Percentiles rank a stretch among this genome's conserved stretches.
Evolutionary conservation across 2,888 invertebrate genomes (phyloP).

Genomic region (Lasioglossum marginatum): DNA sequence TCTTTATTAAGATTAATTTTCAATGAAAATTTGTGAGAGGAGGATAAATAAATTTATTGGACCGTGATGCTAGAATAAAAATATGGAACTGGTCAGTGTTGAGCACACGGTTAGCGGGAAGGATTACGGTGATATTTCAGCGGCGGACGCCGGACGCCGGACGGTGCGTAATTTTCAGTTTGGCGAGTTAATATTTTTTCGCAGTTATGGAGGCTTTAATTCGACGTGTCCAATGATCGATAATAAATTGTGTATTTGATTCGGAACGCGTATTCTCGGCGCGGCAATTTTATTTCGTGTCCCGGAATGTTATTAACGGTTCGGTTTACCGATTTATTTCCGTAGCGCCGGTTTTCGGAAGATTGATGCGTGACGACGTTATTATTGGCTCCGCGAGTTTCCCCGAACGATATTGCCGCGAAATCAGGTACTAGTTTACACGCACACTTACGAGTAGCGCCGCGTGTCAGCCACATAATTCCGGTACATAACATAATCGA

Average conservation of each 20-base stretch:
- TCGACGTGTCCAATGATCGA: background rate
- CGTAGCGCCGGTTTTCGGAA: background rate
- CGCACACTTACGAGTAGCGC: constrained; percentile 41
- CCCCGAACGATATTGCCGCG: constrained; percentile 27
- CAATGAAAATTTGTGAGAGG: background rate
- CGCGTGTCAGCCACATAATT: constrained; percentile 56
- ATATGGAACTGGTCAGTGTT: background rate
- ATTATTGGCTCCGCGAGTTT: constrained; percentile 18
- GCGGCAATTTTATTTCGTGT: background rate
- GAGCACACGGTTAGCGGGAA: background rate
- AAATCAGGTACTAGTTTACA: constrained; percentile 52
- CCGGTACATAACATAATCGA: constrained; percentile 61
- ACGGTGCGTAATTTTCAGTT: background rate
- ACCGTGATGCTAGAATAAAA: background rate
- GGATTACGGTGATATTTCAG: background rate
- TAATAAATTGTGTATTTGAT: background rate
- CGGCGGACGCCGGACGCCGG: too few species aligned
- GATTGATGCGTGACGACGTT: constrained; percentile 18
- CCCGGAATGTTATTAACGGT: background rate
- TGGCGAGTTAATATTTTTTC: background rate
- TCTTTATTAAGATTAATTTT: background rate
- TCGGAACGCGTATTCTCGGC: background rate
- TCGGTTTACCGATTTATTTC: background rate
- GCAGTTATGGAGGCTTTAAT: background rate
- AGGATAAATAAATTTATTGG: background rate